phyloP scores from a whole-genome alignment of 2,113 vertebrate genomes.

The Nycticorax nycticorax region DNA sequence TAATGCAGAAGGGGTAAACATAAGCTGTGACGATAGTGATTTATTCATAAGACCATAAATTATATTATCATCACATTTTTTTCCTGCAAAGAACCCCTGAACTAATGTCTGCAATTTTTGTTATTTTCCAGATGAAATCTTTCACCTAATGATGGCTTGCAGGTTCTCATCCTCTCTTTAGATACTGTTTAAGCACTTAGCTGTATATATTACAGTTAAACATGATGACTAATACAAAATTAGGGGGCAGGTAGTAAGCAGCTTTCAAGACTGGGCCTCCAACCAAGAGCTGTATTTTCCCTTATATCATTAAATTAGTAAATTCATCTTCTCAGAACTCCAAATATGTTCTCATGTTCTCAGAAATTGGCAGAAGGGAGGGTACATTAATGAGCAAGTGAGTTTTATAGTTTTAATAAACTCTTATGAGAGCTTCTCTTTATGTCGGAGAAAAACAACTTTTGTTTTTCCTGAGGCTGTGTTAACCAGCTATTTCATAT shows the following conservation, averaged over 20 bases:
- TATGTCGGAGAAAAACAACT: not conserved
- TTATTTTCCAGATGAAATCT: not conserved
- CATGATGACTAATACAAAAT: not conserved
- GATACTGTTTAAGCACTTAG: not conserved
- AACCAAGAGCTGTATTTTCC: not conserved
- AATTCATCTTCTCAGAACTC: not conserved
- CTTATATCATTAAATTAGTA: not conserved
- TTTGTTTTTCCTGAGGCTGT: fast-evolving
- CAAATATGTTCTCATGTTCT: not conserved
- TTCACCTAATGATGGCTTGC: not conserved
- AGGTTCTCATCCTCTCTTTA: not conserved
- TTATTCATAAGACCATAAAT: not conserved
- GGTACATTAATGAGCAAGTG: not conserved
- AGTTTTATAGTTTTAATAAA: slow-evolving; percentile 1
- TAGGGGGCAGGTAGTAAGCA: not conserved
- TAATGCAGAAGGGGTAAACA: not conserved
- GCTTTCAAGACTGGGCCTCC: not conserved
- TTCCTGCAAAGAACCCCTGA: not conserved
- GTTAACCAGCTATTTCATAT: not conserved
- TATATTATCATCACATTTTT: not conserved
- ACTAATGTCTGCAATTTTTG: not conserved
- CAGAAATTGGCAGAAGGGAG: not conserved
- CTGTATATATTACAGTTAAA: not conserved
- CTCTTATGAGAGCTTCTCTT: not conserved
- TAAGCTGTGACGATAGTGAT: not conserved